Percentiles rank a stretch among this genome's conserved stretches.
Evolutionary conservation across 2,797 vertebrate genomes (phyloP).

Genomic region (Coregonus suidteri): DNA sequence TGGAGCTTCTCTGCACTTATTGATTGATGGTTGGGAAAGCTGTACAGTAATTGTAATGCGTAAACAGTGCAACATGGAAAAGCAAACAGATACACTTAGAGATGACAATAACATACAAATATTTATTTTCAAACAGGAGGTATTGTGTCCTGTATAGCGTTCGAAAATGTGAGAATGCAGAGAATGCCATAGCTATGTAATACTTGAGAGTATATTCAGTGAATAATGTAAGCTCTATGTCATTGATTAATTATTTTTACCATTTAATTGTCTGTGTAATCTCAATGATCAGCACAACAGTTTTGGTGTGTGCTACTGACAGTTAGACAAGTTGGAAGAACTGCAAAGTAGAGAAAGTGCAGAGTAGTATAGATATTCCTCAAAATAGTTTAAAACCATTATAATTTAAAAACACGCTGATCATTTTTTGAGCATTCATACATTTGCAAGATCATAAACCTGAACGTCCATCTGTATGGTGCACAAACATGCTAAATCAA

Average conservation of each 20-base stretch:
- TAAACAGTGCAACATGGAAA: conserved; percentile 3
- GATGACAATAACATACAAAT: conserved; percentile 12
- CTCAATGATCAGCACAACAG: neutral
- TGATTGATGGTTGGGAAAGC: conserved; percentile 21
- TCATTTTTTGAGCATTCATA: neutral
- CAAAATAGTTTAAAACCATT: neutral
- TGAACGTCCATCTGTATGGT: conserved; percentile 13
- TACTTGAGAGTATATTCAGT: neutral
- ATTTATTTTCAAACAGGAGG: conserved; percentile 50
- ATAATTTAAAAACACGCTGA: neutral
- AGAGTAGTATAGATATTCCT: neutral
- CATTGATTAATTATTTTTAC: too few species aligned
- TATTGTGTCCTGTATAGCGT: conserved; percentile 16
- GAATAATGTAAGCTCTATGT: neutral
- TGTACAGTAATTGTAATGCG: neutral
- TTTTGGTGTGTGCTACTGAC: neutral
- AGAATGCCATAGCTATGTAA: neutral
- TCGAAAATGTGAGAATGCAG: conserved; percentile 9
- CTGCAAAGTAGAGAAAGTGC: neutral
- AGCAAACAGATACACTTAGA: conserved; percentile 7
- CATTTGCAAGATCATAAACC: neutral
- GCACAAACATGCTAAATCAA: conserved; percentile 18
- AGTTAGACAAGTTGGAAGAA: neutral
- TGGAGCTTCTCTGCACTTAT: conserved; percentile 10
- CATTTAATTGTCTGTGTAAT: neutral